Evolutionary conservation across 2,888 invertebrate species (phyloP).

Genomic region (Pteria penguin): DNA sequence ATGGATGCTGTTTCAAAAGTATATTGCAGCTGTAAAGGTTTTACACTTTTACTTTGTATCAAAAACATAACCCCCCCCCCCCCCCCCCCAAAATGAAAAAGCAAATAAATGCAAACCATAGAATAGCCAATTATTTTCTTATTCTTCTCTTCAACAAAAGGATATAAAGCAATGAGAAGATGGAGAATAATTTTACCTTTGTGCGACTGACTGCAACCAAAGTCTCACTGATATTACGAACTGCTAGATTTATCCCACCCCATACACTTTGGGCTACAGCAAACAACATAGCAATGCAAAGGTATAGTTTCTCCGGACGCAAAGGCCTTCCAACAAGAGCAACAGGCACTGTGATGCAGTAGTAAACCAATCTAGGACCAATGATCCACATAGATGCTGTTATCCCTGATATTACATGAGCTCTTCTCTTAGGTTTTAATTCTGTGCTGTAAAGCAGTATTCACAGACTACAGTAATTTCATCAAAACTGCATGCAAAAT

Average conservation of each 20-base stretch:
- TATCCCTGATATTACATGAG: constrained; percentile 35
- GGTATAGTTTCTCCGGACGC: constrained; percentile 44
- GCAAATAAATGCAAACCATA: no score
- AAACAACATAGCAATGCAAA: constrained; percentile 48
- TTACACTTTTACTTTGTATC: no score
- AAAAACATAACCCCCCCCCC: no score
- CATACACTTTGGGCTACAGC: constrained; percentile 48
- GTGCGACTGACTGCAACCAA: constrained; percentile 15
- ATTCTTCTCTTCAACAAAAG: background rate
- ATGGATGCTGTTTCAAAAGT: no score
- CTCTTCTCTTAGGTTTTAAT: constrained; percentile 28
- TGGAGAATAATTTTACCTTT: constrained; percentile 29
- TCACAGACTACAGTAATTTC: no score
- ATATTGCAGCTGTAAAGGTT: no score
- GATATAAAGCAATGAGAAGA: background rate
- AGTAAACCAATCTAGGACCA: constrained; percentile 52
- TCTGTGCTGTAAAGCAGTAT: constrained; percentile 50
- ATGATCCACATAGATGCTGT: constrained; percentile 49
- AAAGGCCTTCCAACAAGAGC: constrained; percentile 39
- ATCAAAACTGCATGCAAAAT: no score
- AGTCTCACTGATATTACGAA: constrained; percentile 24
- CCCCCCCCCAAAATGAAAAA: no score
- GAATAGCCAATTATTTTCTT: background rate
- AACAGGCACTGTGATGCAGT: constrained; percentile 41
- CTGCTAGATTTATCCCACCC: constrained; percentile 39